Conservation (phyloP, 2,797 vertebrate species). For the Oceanodroma leucorhoa region DNA sequence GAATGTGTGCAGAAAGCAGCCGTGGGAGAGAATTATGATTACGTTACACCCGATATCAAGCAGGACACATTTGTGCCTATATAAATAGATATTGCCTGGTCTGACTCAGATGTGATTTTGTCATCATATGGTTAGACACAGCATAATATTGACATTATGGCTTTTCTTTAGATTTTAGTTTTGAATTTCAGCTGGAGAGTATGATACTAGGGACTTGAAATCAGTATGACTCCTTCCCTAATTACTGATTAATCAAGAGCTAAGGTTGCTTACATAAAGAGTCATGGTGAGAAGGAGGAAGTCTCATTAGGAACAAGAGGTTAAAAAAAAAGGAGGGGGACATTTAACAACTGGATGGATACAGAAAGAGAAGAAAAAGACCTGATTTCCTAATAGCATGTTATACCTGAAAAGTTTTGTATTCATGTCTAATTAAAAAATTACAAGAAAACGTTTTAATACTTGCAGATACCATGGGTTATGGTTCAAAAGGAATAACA, state of each 20-base stretch:
- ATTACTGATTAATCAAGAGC: constrained; percentile 74
- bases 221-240: constrained; percentile 65
- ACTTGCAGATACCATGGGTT: background rate
- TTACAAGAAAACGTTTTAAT: background rate
- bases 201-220: constrained; percentile 46
- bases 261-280: constrained; percentile 64
- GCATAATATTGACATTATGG: constrained; percentile 51
- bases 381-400: constrained; percentile 3
- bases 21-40: background rate
- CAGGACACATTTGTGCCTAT: background rate
- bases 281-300: constrained; percentile 69
- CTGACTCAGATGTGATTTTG: constrained; percentile 1
- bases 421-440: constrained; percentile 48
- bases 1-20: background rate
- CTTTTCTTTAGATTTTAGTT: constrained; percentile 24
- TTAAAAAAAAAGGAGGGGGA: background rate
- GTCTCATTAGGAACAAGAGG: constrained; percentile 70
- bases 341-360: constrained; percentile 29
- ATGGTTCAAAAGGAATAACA: background rate
- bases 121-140: constrained; percentile 14
- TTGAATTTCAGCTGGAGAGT: constrained; percentile 50
- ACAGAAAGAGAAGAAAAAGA: background rate
- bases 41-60: background rate
- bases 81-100: background rate
- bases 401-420: background rate